These are phyloP conservation scores for Enhydra lutris DNA, from an alignment of 2,113 vertebrate species.

Conservation along the genomic window DNA sequence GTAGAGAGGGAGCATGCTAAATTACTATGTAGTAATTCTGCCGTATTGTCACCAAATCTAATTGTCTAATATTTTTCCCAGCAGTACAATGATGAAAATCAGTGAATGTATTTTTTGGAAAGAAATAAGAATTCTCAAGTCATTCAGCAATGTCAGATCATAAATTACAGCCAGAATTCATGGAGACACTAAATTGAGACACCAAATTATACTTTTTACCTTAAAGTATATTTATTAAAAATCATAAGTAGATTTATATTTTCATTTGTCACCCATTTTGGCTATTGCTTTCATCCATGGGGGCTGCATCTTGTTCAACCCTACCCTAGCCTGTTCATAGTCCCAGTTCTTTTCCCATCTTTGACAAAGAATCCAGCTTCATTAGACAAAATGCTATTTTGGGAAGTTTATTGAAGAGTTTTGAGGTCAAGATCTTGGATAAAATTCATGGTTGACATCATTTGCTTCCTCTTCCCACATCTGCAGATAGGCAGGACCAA, in stretches of 20 bases:
- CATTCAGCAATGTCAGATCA: neutral
- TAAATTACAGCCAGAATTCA: neutral
- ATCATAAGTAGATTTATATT: neutral
- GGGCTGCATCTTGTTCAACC: neutral
- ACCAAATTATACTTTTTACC: neutral
- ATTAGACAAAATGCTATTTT: neutral
- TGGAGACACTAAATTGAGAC: neutral
- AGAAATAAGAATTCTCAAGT: constrained; percentile 17
- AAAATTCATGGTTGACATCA: neutral
- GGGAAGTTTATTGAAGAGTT: neutral
- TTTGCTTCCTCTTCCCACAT: neutral
- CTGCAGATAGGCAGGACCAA: neutral
- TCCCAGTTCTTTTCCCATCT: neutral
- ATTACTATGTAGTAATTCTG: neutral
- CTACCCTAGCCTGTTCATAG: neutral
- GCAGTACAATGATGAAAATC: constrained; percentile 14
- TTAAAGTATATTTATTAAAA: constrained; percentile 2
- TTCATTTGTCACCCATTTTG: neutral
- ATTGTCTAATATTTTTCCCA: neutral
- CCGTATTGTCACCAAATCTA: neutral
- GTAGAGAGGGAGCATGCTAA: neutral
- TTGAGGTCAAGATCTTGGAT: neutral
- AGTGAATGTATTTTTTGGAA: neutral
- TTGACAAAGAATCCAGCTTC: neutral
- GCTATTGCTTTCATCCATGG: neutral